Base-by-base conservation (phyloP, 2,888 invertebrate genomes). In the Agriopis marginaria region DNA sequence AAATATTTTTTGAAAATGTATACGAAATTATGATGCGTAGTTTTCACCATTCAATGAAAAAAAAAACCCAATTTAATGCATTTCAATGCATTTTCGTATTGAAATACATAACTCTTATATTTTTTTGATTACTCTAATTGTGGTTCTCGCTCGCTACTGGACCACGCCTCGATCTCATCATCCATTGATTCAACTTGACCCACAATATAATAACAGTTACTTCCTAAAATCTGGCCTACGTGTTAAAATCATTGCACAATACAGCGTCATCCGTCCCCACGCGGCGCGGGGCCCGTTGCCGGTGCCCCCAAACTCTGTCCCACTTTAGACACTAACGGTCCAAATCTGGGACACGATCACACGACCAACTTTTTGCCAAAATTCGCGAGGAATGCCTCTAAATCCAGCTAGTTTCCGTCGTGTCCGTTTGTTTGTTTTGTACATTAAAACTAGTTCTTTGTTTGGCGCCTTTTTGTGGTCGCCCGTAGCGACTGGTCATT, bases 191-290 rank as follows among this genome's bases (percentile, higher is more conserved):
- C 76, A 79, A 77, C 75, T 77, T 77, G 79, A 81, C 81, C 79
- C 70, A 77, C 76, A 71, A 78, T 67, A 75, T 77, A 53, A 55
- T 74, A 76, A 76, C 74, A 69, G 74, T 76, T 66, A 58, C n/a
- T 66, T 72, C 70, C 71, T 72, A 77, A 78, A 75, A 77, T 73
- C 66, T 73, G 68, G 70, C 66, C 64, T 69, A 78, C 78, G 78
- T 79, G 77, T 77, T 76, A 75, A 74, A 75, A 74, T 81, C 74
- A 77, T 85, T 85, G 85, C 85, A 84, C 84, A 84, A 84, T 76
- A 64, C 63, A 65, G 61, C 83, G 79, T 82, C 82, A 83, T 77
- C 32, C 50, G 67, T 56, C 58, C 63, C 68, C 75, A 54, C 54
- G 39, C 54, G 39, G 39, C 10, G 8, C 54, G 40, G 66, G 65